Percentiles rank a stretch among this genome's conserved stretches.
Conservation (phyloP, 1,140 invertebrate species). For the Diorhabda sublineata region DNA sequence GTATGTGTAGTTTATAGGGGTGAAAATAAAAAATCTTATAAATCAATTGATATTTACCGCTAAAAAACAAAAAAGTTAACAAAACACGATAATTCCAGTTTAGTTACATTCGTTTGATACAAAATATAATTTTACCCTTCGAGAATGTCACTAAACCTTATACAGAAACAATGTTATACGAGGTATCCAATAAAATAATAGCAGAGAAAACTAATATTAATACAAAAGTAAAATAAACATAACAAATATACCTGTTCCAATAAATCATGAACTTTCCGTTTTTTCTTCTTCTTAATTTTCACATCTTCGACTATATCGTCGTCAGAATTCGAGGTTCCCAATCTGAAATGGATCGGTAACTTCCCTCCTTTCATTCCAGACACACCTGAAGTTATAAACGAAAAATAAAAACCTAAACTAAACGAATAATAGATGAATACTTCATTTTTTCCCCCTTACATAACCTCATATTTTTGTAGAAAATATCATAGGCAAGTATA, state of each 20-base stretch:
- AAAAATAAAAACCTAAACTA: neutral
- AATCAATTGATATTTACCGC: neutral
- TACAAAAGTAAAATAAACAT: conserved; percentile 19
- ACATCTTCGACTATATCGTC: conserved; percentile 24
- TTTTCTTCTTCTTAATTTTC: conserved; percentile 31
- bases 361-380: conserved; percentile 31
- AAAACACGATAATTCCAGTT: too few relatives aligned
- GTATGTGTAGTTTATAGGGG: neutral
- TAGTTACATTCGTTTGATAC: too few relatives aligned
- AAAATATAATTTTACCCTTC: too few relatives aligned
- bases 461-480: neutral
- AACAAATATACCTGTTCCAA: conserved; percentile 45
- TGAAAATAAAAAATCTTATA: neutral
- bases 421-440: neutral
- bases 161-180: too few relatives aligned
- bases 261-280: conserved; percentile 31
- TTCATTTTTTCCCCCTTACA: neutral
- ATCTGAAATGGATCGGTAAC: conserved; percentile 41
- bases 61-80: neutral
- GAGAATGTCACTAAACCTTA: too few relatives aligned
- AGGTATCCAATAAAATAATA: too few relatives aligned
- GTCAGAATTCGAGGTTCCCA: conserved; percentile 31
- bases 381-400: neutral
- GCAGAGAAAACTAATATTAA: too few relatives aligned
- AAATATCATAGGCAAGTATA: neutral